Percentiles rank a stretch among this genome's conserved stretches.
phyloP scores from a whole-genome alignment of 2,888 invertebrate species.

The Diabrotica balteata region DNA sequence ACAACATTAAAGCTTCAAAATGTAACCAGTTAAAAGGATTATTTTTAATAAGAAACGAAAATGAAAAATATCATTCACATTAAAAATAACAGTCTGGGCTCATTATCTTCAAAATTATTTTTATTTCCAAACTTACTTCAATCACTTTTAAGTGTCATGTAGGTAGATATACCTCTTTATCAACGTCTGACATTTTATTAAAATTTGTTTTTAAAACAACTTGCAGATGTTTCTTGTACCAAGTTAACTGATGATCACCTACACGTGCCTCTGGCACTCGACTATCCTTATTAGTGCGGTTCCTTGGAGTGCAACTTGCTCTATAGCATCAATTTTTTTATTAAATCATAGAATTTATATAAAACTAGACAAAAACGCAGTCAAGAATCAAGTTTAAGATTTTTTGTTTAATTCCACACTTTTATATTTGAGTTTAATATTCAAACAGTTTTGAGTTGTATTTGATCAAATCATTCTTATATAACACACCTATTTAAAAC shows the following conservation, averaged over 20 bases:
- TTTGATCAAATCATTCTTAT: too few relatives aligned
- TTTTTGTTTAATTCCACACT: too few relatives aligned
- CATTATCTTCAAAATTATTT: conserved; percentile 1
- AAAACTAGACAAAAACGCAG: too few relatives aligned
- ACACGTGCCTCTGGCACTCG: not conserved
- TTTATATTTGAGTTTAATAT: too few relatives aligned
- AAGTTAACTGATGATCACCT: not conserved
- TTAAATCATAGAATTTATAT: too few relatives aligned
- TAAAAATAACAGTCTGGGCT: not conserved
- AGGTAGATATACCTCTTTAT: conserved; percentile 7
- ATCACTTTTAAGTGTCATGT: conserved; percentile 12
- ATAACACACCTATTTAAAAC: too few relatives aligned
- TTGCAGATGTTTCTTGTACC: not conserved
- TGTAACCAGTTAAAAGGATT: too few relatives aligned
- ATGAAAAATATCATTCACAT: not conserved
- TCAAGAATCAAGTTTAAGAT: too few relatives aligned
- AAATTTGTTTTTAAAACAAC: not conserved
- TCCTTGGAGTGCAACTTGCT: not conserved
- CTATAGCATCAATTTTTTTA: too few relatives aligned
- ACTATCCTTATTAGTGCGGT: not conserved
- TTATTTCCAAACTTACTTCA: conserved; percentile 2
- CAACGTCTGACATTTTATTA: not conserved
- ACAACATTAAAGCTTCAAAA: too few relatives aligned
- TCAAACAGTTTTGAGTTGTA: too few relatives aligned
- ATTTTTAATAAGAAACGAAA: too few relatives aligned